Evolutionary conservation across 2,888 invertebrate genomes (phyloP).

Genomic region (Heliothis peltigera): DNA sequence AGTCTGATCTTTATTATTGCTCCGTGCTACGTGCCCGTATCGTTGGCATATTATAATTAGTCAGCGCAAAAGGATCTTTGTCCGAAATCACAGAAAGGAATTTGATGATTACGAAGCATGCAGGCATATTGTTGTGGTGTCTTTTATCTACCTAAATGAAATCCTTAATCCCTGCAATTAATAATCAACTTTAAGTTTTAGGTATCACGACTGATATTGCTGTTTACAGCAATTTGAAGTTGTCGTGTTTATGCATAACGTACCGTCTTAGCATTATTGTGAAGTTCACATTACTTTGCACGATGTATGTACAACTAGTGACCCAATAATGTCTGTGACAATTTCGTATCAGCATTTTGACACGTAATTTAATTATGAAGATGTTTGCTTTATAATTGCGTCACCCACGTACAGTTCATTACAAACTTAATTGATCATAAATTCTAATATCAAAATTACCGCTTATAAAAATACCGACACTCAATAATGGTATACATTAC

Average conservation of each 20-base stretch:
- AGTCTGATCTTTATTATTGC: constrained; percentile 11
- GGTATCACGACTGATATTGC: constrained; percentile 25
- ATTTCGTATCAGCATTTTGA: constrained; percentile 77
- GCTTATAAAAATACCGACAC: constrained; percentile 41
- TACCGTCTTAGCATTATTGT: constrained; percentile 60
- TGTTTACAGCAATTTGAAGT: constrained; percentile 6
- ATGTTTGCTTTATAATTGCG: constrained; percentile 70
- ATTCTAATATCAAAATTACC: constrained; percentile 53
- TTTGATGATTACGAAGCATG: constrained; percentile 66
- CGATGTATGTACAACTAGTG: constrained; percentile 69
- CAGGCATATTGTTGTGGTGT: constrained; percentile 69
- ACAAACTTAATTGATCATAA: constrained; percentile 48
- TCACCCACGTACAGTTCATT: constrained; percentile 55
- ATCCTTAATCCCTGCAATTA: constrained; percentile 2
- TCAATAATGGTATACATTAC: constrained; percentile 60
- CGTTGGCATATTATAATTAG: constrained; percentile 36
- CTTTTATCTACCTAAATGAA: constrained; percentile 54
- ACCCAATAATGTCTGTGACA: constrained; percentile 78
- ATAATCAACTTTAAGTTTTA: constrained; percentile 28
- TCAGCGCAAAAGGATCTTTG: constrained; percentile 51
- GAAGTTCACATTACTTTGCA: constrained; percentile 77
- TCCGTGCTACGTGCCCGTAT: constrained; percentile 44
- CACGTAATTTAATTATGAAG: constrained; percentile 74
- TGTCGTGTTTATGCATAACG: constrained; percentile 34
- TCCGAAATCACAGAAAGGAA: constrained; percentile 62